phyloP scores from a whole-genome alignment of 2,113 vertebrate species.

The Excalfactoria chinensis region DNA sequence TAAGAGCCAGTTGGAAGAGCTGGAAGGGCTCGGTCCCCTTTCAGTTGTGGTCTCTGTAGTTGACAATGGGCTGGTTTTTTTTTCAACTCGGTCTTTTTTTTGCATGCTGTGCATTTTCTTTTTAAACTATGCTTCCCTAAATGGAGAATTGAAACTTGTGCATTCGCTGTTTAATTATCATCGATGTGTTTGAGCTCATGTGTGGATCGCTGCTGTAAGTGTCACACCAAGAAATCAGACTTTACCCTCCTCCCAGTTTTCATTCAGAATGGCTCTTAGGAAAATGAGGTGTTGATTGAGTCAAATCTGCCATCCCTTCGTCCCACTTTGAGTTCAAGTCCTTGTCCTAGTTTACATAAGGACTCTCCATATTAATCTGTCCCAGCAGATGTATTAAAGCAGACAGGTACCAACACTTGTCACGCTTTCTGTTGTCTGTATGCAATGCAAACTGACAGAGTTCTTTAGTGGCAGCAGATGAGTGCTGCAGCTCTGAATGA shows the following conservation, averaged over 20 bases:
- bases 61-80: slow-evolving; percentile 10
- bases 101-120: neutral
- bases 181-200: neutral
- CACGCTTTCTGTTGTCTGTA: neutral
- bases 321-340: slow-evolving; percentile 23
- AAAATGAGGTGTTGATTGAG: neutral
- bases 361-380: slow-evolving; percentile 26
- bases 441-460: slow-evolving; percentile 19
- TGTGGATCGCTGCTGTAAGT: neutral
- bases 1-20: slow-evolving; percentile 22
- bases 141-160: neutral
- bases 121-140: neutral
- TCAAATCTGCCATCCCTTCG: slow-evolving; percentile 24
- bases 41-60: slow-evolving; percentile 16
- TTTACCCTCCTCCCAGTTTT: neutral
- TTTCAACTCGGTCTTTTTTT: slow-evolving; percentile 2
- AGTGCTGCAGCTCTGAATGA: neutral
- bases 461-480: neutral
- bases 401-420: slow-evolving; percentile 45
- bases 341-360: slow-evolving; percentile 51
- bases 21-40: slow-evolving; percentile 4
- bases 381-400: neutral
- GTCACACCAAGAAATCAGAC: neutral
- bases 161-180: neutral
- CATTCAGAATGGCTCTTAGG: neutral